Evolutionary conservation across 2,797 vertebrate genomes (phyloP), one percentile per base, ranked within the genome.

Genomic region (Eremophila alpestris): DNA sequence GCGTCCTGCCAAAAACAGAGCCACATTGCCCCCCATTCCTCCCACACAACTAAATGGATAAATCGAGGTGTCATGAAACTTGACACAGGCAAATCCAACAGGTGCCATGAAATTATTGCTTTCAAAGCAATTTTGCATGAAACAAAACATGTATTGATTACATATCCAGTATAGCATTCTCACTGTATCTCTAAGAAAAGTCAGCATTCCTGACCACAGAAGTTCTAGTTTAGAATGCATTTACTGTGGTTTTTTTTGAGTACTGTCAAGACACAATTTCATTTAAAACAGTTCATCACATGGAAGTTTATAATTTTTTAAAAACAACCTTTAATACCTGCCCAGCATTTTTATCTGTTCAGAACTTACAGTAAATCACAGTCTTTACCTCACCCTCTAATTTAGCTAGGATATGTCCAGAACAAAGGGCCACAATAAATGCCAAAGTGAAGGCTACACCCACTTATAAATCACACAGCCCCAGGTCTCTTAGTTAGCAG

Each of bases 401-500:
- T 94, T 92, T 93, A 88, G n/a, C 51, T 52, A 45, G 56, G 46
- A 48, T 86, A 58, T 38, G 9, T 85, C 43, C 55, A 93, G 86
- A 95, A 69, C 90, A 96, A 94, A 95, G 74, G 91, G 83, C 87
- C 65, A 83, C 83, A 83, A 87, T 96, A 94, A 95, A 96, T 90
- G 64, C 86, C 83, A 85, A 54, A 52, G 91, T 45, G 54, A 71
- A 48, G 68, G 60, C 63, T 67, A 80, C 89, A 89, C 93, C 95
- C 67, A 24, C 83, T 84, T 87, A 73, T 87, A 96, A 87, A 89
- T 70, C 63, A 86, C 43, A 43, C 38, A 63, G 77, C 29, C 32
- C 38, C 20, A 79, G 26, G 49, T 70, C 30, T 76, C 64, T 76
- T 48, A 83, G 85, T 49, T 93, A 75, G 48, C 27, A 78, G 91